Conservation (phyloP, 2,888 invertebrate species). For the Perizoma affinitatum region DNA sequence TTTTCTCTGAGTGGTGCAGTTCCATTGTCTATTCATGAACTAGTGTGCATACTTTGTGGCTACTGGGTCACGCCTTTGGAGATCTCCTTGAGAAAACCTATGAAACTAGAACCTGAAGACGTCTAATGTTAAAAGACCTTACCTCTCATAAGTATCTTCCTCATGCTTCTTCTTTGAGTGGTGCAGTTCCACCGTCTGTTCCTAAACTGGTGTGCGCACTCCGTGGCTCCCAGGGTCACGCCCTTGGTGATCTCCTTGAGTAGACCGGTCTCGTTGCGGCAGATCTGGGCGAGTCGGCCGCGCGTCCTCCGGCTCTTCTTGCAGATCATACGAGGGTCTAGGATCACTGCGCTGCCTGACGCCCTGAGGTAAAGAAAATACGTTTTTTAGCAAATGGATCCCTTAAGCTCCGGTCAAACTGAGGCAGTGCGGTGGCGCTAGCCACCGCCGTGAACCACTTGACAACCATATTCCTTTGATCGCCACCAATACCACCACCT, state of each 20-base stretch:
- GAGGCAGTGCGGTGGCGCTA: too few species aligned
- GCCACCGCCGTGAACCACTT: too few species aligned
- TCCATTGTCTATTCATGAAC: slow-evolving; percentile 94
- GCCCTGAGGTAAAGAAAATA: slow-evolving; percentile 82
- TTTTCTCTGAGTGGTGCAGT: slow-evolving; percentile 91
- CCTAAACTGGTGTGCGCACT: slow-evolving; percentile 94
- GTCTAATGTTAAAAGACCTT: slow-evolving; percentile 47
- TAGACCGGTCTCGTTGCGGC: slow-evolving; percentile 91
- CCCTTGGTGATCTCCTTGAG: slow-evolving; percentile 93
- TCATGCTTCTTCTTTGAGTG: slow-evolving; percentile 90
- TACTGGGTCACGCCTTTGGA: slow-evolving; percentile 92
- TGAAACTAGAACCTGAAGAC: slow-evolving; percentile 27
- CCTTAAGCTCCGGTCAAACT: too few species aligned
- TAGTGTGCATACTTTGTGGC: slow-evolving; percentile 95
- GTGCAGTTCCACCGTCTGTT: slow-evolving; percentile 96
- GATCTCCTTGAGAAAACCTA: slow-evolving; percentile 91
- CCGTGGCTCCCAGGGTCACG: slow-evolving; percentile 91
- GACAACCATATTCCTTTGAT: too few species aligned
- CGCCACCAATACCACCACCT: too few species aligned
- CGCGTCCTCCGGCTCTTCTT: slow-evolving; percentile 91
- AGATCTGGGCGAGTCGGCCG: slow-evolving; percentile 91
- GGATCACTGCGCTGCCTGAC: slow-evolving; percentile 92
- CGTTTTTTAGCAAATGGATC: not conserved
- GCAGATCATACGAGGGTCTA: slow-evolving; percentile 95
- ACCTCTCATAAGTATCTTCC: slow-evolving; percentile 95